These are phyloP conservation scores for Onychostoma macrolepis DNA, from an alignment of 2,113 vertebrate species.

Conservation along the genomic window DNA sequence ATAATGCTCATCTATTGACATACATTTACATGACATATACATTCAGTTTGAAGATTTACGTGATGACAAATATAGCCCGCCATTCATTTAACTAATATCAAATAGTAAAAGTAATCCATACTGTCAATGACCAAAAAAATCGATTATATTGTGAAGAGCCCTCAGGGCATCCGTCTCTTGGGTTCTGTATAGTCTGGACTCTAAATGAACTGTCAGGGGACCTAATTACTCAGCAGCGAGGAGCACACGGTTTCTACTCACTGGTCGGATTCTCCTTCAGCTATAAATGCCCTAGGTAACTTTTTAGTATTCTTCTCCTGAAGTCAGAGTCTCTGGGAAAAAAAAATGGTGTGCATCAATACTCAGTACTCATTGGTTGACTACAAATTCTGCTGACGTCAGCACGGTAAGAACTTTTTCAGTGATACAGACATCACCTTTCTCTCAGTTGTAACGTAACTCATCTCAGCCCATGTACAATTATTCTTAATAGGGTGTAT, in stretches of 20 bases:
- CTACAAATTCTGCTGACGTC: constrained; percentile 56
- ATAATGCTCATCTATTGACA: background rate
- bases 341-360: constrained; percentile 8
- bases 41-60: background rate
- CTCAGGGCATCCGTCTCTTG: background rate
- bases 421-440: constrained; percentile 12
- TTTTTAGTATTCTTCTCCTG: constrained; percentile 52
- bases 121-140: background rate
- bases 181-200: constrained; percentile 15
- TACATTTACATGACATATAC: background rate
- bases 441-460: background rate
- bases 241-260: constrained; percentile 1
- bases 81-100: background rate
- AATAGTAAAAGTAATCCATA: constrained; percentile 16
- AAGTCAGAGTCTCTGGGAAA: background rate
- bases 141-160: background rate
- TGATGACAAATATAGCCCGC: background rate
- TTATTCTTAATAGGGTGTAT: background rate
- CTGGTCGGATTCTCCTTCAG: constrained; percentile 48
- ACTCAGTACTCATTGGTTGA: constrained; percentile 43
- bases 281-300: constrained; percentile 35
- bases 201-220: constrained; percentile 50
- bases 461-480: background rate
- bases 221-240: constrained; percentile 50
- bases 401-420: background rate